Percentiles rank a stretch among this genome's conserved stretches.
phyloP scores from a whole-genome alignment of 2,113 vertebrate species.

The Pteropus alecto region DNA sequence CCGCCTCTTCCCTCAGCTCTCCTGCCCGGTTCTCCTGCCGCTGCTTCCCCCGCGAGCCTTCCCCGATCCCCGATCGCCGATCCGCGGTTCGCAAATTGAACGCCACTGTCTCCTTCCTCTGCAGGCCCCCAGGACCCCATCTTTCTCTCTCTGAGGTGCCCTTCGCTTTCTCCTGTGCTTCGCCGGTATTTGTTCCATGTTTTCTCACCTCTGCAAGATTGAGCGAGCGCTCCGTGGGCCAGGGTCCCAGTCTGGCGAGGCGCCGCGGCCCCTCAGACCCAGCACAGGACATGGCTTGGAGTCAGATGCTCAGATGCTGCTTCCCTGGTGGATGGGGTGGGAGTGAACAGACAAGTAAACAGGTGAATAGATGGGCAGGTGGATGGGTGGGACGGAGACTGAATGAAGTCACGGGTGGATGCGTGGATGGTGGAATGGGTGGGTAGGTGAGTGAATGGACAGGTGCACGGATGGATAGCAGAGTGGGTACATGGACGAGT shows the following conservation, averaged over 20 bases:
- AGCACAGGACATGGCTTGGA: background rate
- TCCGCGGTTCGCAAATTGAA: background rate
- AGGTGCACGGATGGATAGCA: too few species aligned
- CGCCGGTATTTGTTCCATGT: background rate
- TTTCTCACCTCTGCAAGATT: background rate
- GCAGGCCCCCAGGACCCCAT: background rate
- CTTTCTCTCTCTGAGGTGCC: background rate
- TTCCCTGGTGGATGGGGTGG: background rate
- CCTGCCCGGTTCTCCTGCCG: background rate
- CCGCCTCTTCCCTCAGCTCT: background rate
- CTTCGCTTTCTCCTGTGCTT: background rate
- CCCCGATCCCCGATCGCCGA: too few species aligned
- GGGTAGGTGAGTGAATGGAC: background rate
- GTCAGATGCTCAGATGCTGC: background rate
- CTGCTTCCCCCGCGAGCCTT: background rate
- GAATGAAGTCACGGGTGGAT: too few species aligned
- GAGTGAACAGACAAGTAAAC: background rate
- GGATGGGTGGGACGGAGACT: background rate
- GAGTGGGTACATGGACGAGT: too few species aligned
- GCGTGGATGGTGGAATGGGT: background rate
- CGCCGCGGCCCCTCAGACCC: background rate
- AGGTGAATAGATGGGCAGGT: background rate
- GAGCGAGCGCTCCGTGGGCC: background rate
- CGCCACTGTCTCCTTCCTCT: background rate
- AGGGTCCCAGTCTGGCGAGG: background rate